Base-by-base conservation (phyloP, 2,113 vertebrate genomes). In the Pedetes capensis region DNA sequence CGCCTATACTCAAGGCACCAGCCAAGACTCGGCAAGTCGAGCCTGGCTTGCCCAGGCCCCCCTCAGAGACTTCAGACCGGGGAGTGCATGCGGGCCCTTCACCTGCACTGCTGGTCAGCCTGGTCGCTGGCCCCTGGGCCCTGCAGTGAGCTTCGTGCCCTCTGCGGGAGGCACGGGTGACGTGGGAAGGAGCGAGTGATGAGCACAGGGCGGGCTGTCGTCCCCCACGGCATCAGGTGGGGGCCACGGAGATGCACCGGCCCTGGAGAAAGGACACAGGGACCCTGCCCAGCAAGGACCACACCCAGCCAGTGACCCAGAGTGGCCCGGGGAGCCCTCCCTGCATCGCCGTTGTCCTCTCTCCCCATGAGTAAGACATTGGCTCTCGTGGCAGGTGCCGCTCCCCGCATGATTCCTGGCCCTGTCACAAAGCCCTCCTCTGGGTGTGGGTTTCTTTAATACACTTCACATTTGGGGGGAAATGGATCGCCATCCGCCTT, bases 381-480 rank as follows among this genome's bases (percentile, higher is more conserved):
- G 1, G 29, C 6, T 69, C 64, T 18, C n/a, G 2, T 6, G 0
- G 23, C n/a, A n/a, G 61, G 53, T 0, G 34, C 39, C 27, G 32
- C 79, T 16, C 79, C 32, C 27, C 0, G 12, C 16, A 3, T 74
- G 85, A 74, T 86, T 64, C 42, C 85, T 85, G 80, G 42, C 66
- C 78, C 59, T 63, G 51, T 90, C 93, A 91, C 27, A 3, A 9
- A 89, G 74, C 76, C 49, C 68, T 79, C 79, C 89, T 27, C 39
- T 53, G 78, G 80, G n/a, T 17, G 59, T 61, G 44, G 85, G 42
- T 91, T 71, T 91, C 59, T 75, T 71, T 89, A 76, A 79, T 59
- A 57, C 42, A 64, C 80, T 96, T 92, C 87, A 72, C 91, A 87
- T 94, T 89, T 72, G 14, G 42, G 55, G 80, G 64, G 57, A 83